phyloP scores from a whole-genome alignment of 2,888 invertebrate species.

The Penaeus monodon region DNA sequence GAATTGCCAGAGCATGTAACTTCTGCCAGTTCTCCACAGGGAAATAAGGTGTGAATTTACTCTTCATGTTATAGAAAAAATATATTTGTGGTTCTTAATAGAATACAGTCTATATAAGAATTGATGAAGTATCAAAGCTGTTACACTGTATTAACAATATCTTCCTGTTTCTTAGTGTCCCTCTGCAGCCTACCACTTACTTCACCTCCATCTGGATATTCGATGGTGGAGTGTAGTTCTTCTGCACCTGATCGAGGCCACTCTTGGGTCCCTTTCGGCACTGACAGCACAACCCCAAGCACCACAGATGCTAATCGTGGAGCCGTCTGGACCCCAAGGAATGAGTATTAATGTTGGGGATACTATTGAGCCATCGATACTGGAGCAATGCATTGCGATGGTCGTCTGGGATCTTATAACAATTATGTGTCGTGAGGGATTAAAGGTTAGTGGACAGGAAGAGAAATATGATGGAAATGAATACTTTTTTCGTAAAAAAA shows the following conservation, averaged over 20 bases:
- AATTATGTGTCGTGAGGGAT: constrained; percentile 29
- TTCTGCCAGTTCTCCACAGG: constrained; percentile 47
- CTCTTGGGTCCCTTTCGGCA: constrained; percentile 15
- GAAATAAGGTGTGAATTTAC: constrained; percentile 53
- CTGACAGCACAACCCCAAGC: background rate
- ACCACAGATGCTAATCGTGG: constrained; percentile 14
- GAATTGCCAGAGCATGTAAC: constrained; percentile 55
- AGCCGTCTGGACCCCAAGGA: constrained; percentile 23
- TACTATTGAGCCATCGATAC: background rate
- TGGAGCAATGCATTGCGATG: constrained; percentile 28
- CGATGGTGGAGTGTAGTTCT: constrained; percentile 63
- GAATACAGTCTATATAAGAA: background rate
- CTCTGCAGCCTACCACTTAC: constrained; percentile 61
- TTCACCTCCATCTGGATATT: constrained; percentile 62
- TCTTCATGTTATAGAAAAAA: background rate
- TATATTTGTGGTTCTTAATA: background rate
- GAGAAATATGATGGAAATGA: background rate
- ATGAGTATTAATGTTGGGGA: no score
- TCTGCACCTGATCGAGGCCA: constrained; percentile 45
- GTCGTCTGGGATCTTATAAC: constrained; percentile 50
- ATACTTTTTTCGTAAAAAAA: background rate
- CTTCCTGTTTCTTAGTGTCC: constrained; percentile 44
- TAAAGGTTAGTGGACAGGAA: constrained; percentile 17
- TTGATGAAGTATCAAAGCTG: background rate
- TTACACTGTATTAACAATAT: background rate